These are phyloP conservation scores for Drosophila bocki DNA, from an alignment of 1,140 invertebrate species.

Conservation along the genomic window DNA sequence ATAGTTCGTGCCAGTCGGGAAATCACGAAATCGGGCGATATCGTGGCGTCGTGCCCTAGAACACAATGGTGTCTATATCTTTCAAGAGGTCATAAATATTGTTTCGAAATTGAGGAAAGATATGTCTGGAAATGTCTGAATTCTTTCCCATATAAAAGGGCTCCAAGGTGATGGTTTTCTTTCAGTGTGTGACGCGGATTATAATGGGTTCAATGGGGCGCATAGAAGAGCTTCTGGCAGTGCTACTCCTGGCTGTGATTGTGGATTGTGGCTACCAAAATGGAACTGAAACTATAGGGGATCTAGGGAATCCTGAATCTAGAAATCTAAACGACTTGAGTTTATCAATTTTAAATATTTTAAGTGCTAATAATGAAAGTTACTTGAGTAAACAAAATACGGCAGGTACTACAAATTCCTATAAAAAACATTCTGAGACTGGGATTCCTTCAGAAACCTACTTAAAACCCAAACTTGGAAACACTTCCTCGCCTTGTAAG, in stretches of 20 bases:
- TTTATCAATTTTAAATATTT: background rate
- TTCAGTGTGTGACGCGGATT: slow-evolving; percentile 2
- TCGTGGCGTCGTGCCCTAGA: slow-evolving; percentile 24
- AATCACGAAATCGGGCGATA: background rate
- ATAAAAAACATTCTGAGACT: background rate
- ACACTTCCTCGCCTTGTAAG: no score
- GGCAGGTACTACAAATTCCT: background rate
- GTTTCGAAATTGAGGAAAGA: background rate
- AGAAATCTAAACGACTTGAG: background rate
- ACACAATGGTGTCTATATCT: background rate
- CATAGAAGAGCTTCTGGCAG: background rate
- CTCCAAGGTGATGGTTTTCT: background rate
- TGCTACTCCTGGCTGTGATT: background rate
- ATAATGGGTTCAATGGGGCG: slow-evolving; percentile 20
- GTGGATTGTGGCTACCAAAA: background rate
- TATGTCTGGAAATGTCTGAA: background rate
- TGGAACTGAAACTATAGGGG: background rate
- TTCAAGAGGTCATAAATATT: slow-evolving; percentile 1
- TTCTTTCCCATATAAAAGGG: slow-evolving; percentile 17
- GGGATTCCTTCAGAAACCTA: background rate
- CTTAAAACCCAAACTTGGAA: background rate
- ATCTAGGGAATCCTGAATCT: background rate
- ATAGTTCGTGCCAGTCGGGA: slow-evolving; percentile 5
- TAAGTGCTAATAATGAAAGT: background rate
- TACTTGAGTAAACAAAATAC: background rate